Base-by-base conservation (phyloP, 2,797 vertebrate species). In the Hapalemur alaotrensis region DNA sequence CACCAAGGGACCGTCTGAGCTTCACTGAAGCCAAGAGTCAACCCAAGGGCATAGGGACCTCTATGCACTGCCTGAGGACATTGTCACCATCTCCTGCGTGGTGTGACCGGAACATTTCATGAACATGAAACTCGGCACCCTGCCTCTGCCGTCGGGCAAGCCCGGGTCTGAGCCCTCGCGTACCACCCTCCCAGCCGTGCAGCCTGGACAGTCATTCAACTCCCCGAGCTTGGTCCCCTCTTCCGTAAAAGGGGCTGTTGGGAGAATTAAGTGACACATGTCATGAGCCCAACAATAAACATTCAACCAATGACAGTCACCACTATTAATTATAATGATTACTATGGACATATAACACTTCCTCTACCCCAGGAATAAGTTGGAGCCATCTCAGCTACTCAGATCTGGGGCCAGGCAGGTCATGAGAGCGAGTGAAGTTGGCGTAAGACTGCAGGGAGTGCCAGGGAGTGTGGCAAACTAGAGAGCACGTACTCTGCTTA, bases 111-210 rank as follows among this genome's bases (percentile, higher is more conserved):
- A 6, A 35, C 0, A 5, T 14, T 38, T 63, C 6, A 2, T 50
- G 32, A 73, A 32, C 1, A 0, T 22, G 67, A 52, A 82, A 8
- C 38, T 30, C 54, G 41, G 8, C 25, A 2, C 52, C 70, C 17
- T 0, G 0, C 57, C 41, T 12, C 78, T 32, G 4, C 76, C 0
- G 0, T 30, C 28, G 13, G 57, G 30, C 38, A 46, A 3, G 17
- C 54, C 67, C 25, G 13, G 25, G 32, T 22, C 81, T 23, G 20
- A 30, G 54, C n/a, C 83, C 72, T 63, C 20, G 1, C 8, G 0
- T 4, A 48, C 41, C 54, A 11, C 83, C 41, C 52, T 61, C 69
- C 75, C 9, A 6, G 50, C 46, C 11, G 0, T 18, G 41, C 38
- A 13, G 52, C 46, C 22, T 11, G 5, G 2, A 54, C 6, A 2